Conservation (phyloP, 2,113 vertebrate species). For the Antechinus flavipes region DNA sequence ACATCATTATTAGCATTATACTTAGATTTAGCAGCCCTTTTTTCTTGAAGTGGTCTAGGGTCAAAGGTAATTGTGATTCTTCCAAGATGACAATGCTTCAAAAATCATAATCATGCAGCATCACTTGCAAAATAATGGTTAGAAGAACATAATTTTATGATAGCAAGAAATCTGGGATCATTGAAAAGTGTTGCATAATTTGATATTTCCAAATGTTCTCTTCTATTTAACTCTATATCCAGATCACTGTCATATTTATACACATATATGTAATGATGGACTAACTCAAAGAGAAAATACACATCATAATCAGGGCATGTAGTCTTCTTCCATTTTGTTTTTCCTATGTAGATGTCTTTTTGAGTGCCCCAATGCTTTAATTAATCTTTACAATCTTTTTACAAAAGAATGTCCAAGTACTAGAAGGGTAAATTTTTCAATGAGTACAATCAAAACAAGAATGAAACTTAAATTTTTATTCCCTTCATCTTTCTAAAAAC, state of each 20-base stretch:
- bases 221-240: not conserved
- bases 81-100: not conserved
- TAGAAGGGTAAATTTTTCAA: not conserved
- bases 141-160: not conserved
- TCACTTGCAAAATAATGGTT: not conserved
- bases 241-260: not conserved
- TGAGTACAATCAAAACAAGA: not conserved
- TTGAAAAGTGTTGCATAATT: not conserved
- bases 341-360: not conserved
- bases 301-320: not conserved
- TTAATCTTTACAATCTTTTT: not conserved
- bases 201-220: not conserved
- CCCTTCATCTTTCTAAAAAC: not conserved
- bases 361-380: not conserved
- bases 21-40: not conserved
- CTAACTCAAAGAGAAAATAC: not conserved
- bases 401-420: not conserved
- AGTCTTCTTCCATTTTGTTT: not conserved
- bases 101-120: not conserved
- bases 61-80: not conserved
- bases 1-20: not conserved
- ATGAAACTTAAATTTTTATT: constrained; percentile 33
- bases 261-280: not conserved
- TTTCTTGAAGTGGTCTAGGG: not conserved
- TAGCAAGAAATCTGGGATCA: not conserved